Conservation (phyloP, 2,797 vertebrate species). For the Pelodytes ibericus region DNA sequence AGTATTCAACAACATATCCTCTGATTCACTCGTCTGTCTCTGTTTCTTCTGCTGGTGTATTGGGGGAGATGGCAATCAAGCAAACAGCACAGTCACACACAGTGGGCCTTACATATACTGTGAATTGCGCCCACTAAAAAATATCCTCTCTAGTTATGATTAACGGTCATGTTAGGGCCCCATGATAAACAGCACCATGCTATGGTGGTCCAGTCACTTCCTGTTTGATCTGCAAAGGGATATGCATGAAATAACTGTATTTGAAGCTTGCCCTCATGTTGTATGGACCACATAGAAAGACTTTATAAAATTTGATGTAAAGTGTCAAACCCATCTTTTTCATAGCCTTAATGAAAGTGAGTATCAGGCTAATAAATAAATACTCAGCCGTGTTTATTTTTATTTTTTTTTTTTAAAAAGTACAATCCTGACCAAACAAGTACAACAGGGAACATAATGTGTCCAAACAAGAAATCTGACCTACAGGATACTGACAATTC, state of each 20-base stretch:
- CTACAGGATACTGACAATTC: slow-evolving; percentile 11
- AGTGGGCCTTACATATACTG: too few species aligned
- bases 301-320: not conserved
- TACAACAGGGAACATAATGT: slow-evolving; percentile 31
- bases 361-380: slow-evolving; percentile 27
- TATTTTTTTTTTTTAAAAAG: too few species aligned
- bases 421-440: slow-evolving; percentile 26
- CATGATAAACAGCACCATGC: too few species aligned
- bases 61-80: too few species aligned
- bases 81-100: too few species aligned
- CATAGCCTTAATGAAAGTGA: slow-evolving; percentile 13
- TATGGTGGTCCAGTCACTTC: too few species aligned
- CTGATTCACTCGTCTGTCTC: too few species aligned
- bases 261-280: not conserved
- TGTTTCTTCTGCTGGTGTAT: too few species aligned
- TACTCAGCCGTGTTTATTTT: slow-evolving; percentile 20
- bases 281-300: not conserved
- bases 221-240: not conserved
- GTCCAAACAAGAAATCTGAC: slow-evolving; percentile 38
- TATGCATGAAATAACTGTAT: not conserved
- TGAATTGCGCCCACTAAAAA: too few species aligned
- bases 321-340: not conserved
- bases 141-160: too few species aligned
- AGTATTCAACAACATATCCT: too few species aligned
- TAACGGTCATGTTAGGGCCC: too few species aligned